phyloP scores from a whole-genome alignment of 2,113 vertebrate genomes.

The Acrocephalus arundinaceus region DNA sequence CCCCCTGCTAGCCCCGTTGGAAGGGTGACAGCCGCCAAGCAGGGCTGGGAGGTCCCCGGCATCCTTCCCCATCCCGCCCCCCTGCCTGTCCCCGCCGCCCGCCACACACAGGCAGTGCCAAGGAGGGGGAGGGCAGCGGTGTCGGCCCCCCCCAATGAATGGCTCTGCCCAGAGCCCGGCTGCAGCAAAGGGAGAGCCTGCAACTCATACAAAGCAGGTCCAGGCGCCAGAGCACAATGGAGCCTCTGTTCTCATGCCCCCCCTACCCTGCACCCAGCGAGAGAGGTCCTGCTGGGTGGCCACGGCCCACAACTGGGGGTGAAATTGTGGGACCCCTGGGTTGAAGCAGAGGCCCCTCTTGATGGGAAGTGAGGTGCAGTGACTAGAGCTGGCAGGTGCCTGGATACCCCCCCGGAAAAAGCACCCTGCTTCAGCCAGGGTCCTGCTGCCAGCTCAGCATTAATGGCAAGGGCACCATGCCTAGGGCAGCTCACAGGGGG shows the following conservation, averaged over 20 bases:
- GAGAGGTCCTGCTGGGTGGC: constrained; percentile 44
- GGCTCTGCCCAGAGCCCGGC: constrained; percentile 46
- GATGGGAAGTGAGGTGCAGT: neutral
- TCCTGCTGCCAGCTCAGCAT: neutral
- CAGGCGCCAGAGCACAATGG: constrained; percentile 71
- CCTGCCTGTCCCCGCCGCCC: neutral
- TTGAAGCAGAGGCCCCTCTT: neutral
- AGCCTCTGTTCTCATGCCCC: constrained; percentile 66
- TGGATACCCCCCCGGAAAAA: accelerated
- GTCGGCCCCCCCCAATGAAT: neutral
- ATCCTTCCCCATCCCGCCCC: neutral
- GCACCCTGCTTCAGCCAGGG: neutral
- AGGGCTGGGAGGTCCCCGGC: neutral
- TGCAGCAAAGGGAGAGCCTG: constrained; percentile 67
- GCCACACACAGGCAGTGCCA: constrained; percentile 17
- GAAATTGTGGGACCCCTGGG: neutral
- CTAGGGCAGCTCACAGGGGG: neutral
- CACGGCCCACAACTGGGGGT: neutral
- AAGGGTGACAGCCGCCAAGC: accelerated
- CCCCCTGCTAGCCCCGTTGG: neutral
- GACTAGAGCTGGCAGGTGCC: neutral
- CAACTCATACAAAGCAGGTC: constrained; percentile 75
- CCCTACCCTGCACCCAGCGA: neutral
- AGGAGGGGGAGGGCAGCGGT: neutral
- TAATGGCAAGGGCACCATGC: neutral